Percentiles rank a stretch among this genome's conserved stretches.
phyloP scores from a whole-genome alignment of 2,888 invertebrate genomes.

The Trichacis sp. region DNA sequence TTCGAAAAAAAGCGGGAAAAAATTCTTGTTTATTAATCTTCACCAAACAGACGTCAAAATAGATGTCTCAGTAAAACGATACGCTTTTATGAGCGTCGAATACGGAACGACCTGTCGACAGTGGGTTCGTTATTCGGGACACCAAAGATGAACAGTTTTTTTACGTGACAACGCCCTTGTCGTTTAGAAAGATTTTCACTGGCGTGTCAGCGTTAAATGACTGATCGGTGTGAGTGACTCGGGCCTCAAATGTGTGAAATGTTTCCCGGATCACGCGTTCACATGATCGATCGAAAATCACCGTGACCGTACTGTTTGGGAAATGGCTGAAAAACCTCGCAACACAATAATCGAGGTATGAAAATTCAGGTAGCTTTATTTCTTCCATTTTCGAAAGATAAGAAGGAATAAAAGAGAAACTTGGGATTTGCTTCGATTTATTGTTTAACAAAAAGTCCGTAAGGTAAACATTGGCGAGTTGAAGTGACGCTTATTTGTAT shows the following conservation, averaged over 20 bases:
- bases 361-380: no score
- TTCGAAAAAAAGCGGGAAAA: conserved; percentile 1
- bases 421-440: neutral
- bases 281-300: conserved; percentile 63
- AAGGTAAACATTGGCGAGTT: conserved; percentile 37
- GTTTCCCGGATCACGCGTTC: conserved; percentile 45
- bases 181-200: conserved; percentile 24
- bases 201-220: conserved; percentile 35
- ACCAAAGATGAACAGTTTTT: conserved; percentile 51
- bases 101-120: conserved; percentile 33
- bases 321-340: no score
- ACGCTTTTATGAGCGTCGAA: conserved; percentile 22
- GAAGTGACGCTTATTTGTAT: conserved; percentile 43
- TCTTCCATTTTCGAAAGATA: no score
- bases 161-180: conserved; percentile 49
- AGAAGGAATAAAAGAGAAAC: no score
- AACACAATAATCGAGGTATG: no score
- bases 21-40: neutral
- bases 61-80: conserved; percentile 36
- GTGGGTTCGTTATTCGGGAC: conserved; percentile 31
- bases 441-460: conserved; percentile 19
- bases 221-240: conserved; percentile 34
- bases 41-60: conserved; percentile 9
- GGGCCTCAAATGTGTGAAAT: conserved; percentile 32
- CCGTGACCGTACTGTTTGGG: conserved; percentile 53